A percentile compares a stretch with the other conserved stretches of the same genome.
Conservation (phyloP, 2,888 invertebrate genomes). For the Bimastos eiseni region DNA sequence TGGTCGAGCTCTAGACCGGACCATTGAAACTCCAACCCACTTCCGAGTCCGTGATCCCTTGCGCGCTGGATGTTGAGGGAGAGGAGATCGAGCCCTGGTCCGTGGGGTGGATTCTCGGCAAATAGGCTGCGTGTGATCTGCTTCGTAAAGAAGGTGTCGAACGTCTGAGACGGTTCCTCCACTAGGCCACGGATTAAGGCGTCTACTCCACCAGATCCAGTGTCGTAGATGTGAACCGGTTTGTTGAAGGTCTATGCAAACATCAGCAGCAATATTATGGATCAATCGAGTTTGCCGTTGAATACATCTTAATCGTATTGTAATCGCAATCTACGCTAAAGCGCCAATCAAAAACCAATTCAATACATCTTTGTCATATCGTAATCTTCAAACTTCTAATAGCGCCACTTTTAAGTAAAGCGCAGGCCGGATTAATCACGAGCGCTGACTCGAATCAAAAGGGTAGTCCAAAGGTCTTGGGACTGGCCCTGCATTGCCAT, state of each 20-base stretch:
- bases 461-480: too few relatives aligned
- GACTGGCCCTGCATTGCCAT: too few relatives aligned
- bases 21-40: conserved; percentile 27
- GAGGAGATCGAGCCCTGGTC: conserved; percentile 73
- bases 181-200: conserved; percentile 45
- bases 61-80: conserved; percentile 86
- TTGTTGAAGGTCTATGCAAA: conserved; percentile 82
- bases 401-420: too few relatives aligned
- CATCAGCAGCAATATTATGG: not conserved
- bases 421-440: too few relatives aligned
- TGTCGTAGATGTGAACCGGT: conserved; percentile 79
- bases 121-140: conserved; percentile 70
- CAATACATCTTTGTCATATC: too few relatives aligned
- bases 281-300: too few relatives aligned
- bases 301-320: too few relatives aligned
- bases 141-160: conserved; percentile 80
- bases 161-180: conserved; percentile 80
- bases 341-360: too few relatives aligned
- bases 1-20: not conserved
- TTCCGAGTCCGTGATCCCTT: conserved; percentile 81
- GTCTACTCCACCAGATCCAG: conserved; percentile 44
- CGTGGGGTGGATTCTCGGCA: conserved; percentile 40
- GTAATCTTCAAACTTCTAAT: too few relatives aligned
- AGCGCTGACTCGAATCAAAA: too few relatives aligned
- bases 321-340: too few relatives aligned